Conservation (phyloP, 2,888 invertebrate species). For the Drosophila mercatorum region DNA sequence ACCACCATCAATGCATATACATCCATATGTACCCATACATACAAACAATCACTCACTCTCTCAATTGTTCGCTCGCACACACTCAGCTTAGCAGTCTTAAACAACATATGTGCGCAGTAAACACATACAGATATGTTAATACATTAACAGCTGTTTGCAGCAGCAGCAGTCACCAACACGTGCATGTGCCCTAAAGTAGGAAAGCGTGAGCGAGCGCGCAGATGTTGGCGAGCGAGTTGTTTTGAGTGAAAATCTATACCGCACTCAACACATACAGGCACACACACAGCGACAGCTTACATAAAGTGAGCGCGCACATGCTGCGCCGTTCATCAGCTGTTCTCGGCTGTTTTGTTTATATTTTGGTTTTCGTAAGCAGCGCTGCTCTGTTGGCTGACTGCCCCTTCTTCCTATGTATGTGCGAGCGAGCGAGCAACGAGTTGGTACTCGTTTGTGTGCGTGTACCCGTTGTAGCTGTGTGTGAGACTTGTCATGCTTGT, state of each 20-base stretch:
- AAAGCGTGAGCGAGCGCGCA: constrained; percentile 31
- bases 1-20: constrained; percentile 46
- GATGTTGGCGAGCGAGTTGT: constrained; percentile 51
- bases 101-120: constrained; percentile 69
- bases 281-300: constrained; percentile 36
- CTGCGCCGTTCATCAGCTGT: constrained; percentile 78
- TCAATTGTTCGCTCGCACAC: constrained; percentile 9
- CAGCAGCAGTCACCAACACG: constrained; percentile 66
- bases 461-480: constrained; percentile 11
- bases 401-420: constrained; percentile 63
- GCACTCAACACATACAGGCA: constrained; percentile 27
- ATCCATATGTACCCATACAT: neutral
- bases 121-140: constrained; percentile 68
- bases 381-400: constrained; percentile 43
- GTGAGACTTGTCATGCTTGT: constrained; percentile 72
- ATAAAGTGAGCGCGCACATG: constrained; percentile 57
- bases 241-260: constrained; percentile 67
- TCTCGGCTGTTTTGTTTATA: constrained; percentile 79
- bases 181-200: constrained; percentile 46
- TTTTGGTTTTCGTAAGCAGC: constrained; percentile 77
- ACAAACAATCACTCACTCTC: constrained; percentile 10
- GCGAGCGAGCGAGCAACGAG: constrained; percentile 61
- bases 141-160: constrained; percentile 74
- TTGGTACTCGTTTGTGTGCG: constrained; percentile 35
- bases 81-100: constrained; percentile 53